phyloP scores from a whole-genome alignment of 2,888 invertebrate genomes.

The Actias luna region DNA sequence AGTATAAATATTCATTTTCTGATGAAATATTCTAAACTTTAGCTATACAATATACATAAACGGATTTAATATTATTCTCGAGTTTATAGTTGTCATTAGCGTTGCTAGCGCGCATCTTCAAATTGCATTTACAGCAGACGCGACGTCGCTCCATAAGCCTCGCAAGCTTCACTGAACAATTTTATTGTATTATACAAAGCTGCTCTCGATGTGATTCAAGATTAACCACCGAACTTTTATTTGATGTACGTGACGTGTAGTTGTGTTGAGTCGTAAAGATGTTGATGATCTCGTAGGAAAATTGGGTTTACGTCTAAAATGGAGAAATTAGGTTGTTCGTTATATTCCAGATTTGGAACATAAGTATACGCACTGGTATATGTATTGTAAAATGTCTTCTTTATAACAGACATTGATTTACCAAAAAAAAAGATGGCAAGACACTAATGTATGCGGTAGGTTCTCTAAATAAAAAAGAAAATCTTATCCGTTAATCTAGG shows the following conservation, averaged over 20 bases:
- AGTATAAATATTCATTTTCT: no score
- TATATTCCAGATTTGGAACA: neutral
- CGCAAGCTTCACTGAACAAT: slow-evolving; percentile 32
- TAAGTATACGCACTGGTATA: neutral
- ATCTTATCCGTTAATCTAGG: no score
- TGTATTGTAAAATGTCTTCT: neutral
- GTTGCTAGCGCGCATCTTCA: slow-evolving; percentile 3
- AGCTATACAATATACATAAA: neutral
- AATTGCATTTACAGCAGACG: slow-evolving; percentile 5
- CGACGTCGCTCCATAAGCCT: slow-evolving; percentile 12
- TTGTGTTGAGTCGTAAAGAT: slow-evolving; percentile 6
- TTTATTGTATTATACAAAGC: slow-evolving; percentile 35
- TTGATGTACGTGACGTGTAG: slow-evolving; percentile 6
- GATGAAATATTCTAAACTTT: neutral
- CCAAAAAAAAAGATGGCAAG: no score
- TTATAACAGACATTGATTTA: neutral
- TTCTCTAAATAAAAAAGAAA: no score
- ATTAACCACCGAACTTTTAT: slow-evolving; percentile 15
- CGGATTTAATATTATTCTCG: neutral
- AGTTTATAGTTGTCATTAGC: slow-evolving; percentile 1
- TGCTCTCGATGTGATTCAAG: slow-evolving; percentile 27
- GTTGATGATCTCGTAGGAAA: slow-evolving; percentile 9
- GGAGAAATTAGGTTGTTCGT: slow-evolving; percentile 4
- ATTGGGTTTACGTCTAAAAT: slow-evolving; percentile 5
- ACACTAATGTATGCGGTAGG: no score